Conservation (phyloP, 2,113 vertebrate genomes). For the Fukomys damarensis region DNA sequence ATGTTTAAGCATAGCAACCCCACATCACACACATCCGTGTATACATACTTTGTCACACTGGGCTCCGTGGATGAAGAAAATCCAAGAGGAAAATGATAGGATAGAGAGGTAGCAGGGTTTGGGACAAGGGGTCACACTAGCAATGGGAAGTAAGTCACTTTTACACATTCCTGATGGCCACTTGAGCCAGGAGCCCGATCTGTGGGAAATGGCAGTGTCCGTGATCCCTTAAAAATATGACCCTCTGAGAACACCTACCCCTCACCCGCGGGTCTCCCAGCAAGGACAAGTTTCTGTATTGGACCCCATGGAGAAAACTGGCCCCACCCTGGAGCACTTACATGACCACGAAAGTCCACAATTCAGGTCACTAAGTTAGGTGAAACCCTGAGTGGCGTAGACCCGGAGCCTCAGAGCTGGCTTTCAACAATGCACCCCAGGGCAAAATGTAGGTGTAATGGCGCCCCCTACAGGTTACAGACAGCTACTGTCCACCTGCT, state of each 20-base stretch:
- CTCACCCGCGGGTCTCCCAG: not conserved
- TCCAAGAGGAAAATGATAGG: not conserved
- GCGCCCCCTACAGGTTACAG: not conserved
- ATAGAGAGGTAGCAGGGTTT: not conserved
- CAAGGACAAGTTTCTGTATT: not conserved
- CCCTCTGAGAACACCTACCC: not conserved
- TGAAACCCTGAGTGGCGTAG: not conserved
- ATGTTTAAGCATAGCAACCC: not conserved
- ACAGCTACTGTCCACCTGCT: not conserved
- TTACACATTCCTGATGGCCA: not conserved
- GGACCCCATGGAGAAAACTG: not conserved
- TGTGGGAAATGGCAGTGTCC: not conserved
- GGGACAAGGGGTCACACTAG: not conserved
- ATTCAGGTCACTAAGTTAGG: not conserved
- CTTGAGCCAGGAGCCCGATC: not conserved
- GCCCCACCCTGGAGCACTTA: not conserved
- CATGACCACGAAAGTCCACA: not conserved
- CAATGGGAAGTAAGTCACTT: not conserved
- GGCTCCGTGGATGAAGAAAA: not conserved
- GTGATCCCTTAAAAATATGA: not conserved
- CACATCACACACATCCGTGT: accelerated
- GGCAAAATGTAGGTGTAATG: not conserved
- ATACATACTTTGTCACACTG: too few relatives aligned
- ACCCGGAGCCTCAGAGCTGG: not conserved
- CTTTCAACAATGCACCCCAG: too few relatives aligned